A percentile compares a stretch with the other conserved stretches of the same genome.
Evolutionary conservation across 35 echinoderm and acorn worm genomes (phyloP).

Genomic region (Hemicentrotus pulcherrimus): DNA sequence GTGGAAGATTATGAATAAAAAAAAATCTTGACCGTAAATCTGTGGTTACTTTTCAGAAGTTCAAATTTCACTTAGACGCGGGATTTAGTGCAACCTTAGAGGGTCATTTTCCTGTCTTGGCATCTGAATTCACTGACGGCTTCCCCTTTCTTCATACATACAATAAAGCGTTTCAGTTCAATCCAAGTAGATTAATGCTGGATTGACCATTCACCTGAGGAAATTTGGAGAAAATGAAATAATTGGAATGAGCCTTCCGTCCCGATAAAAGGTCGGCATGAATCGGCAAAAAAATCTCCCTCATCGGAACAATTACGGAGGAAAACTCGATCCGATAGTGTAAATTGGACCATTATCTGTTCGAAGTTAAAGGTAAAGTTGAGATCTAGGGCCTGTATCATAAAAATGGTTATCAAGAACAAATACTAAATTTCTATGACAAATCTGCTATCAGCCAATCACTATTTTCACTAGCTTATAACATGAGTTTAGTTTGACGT

Average conservation of each 20-base stretch:
- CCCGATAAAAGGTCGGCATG: neutral
- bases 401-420: too few relatives aligned
- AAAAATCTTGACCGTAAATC: neutral
- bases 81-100: neutral
- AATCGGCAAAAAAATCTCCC: neutral
- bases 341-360: neutral
- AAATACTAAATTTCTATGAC: too few relatives aligned
- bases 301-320: neutral
- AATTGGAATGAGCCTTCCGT: neutral
- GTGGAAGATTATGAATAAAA: neutral
- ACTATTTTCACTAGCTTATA: too few relatives aligned
- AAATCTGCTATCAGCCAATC: too few relatives aligned
- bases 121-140: neutral
- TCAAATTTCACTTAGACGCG: neutral
- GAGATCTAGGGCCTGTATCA: too few relatives aligned
- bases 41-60: neutral
- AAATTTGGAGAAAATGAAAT: neutral
- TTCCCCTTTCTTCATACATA: neutral
- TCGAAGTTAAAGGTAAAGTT: neutral
- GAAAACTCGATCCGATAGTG: neutral
- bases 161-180: neutral
- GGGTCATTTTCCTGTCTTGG: neutral
- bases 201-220: neutral
- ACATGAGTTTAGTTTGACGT: too few relatives aligned
- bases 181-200: neutral